Conservation (phyloP, 1,140 invertebrate species). For the Drosophila repleta region DNA sequence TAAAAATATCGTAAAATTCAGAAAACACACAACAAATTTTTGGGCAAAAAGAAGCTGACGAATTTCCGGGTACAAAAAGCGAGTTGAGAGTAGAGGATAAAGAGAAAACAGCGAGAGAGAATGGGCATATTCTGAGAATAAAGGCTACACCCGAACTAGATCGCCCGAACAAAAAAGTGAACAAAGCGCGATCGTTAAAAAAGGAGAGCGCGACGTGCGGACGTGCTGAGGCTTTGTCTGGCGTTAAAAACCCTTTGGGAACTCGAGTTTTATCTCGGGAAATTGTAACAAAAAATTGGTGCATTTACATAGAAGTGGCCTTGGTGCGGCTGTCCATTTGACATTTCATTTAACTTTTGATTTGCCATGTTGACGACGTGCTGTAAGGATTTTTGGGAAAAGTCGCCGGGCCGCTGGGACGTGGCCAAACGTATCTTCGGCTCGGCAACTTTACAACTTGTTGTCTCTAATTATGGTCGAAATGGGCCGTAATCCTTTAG, state of each 20-base stretch:
- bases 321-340: constrained; percentile 30
- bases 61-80: constrained; percentile 31
- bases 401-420: too few species aligned
- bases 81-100: constrained; percentile 40
- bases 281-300: constrained; percentile 79
- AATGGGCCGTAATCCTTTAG: constrained; percentile 82
- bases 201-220: constrained; percentile 67
- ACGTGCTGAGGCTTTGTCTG: constrained; percentile 54
- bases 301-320: constrained; percentile 74
- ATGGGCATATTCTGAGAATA: constrained; percentile 18
- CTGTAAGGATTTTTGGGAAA: constrained; percentile 2
- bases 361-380: constrained; percentile 69
- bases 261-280: constrained; percentile 30
- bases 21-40: constrained; percentile 46
- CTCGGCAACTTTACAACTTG: constrained; percentile 80
- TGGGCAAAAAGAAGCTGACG: constrained; percentile 14
- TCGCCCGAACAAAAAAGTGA: constrained; percentile 64
- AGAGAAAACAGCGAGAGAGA: not conserved
- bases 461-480: constrained; percentile 82
- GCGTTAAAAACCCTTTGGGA: constrained; percentile 21
- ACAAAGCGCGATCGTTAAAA: constrained; percentile 68
- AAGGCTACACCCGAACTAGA: constrained; percentile 71
- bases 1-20: constrained; percentile 66
- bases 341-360: constrained; percentile 77
- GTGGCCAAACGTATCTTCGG: constrained; percentile 4